phyloP scores from a whole-genome alignment of 2,113 vertebrate genomes.

The Sclerurus mexicanus region DNA sequence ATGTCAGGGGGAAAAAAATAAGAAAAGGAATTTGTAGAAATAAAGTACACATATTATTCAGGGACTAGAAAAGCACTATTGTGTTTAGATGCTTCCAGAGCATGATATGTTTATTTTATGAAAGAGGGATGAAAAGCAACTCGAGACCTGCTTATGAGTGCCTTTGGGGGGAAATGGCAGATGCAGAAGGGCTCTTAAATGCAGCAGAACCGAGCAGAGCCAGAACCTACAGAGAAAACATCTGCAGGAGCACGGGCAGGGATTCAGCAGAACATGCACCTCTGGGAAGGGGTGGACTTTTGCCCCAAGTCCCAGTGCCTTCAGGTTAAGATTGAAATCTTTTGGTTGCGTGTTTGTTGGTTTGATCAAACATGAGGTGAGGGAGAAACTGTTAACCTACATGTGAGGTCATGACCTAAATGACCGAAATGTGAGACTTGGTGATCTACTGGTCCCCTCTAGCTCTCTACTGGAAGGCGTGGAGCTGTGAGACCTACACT shows the following conservation, averaged over 20 bases:
- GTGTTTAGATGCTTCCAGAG: not conserved
- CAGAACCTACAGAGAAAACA: not conserved
- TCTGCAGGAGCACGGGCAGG: not conserved
- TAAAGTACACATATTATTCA: not conserved
- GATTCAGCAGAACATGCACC: rapidly evolving
- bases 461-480: not conserved
- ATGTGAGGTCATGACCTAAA: too few relatives aligned
- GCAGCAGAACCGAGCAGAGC: not conserved
- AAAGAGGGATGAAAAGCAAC: not conserved
- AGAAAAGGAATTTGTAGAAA: not conserved
- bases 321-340: not conserved
- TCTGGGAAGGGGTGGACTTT: not conserved
- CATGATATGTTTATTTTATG: not conserved
- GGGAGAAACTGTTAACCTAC: not conserved
- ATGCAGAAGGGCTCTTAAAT: not conserved
- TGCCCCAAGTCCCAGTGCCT: not conserved
- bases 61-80: not conserved
- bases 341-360: not conserved
- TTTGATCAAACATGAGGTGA: not conserved
- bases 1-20: rapidly evolving
- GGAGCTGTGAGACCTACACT: not conserved
- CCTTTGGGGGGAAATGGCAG: not conserved
- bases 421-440: not conserved
- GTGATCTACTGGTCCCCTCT: not conserved
- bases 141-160: not conserved